Conservation (phyloP, 2,888 invertebrate genomes). For the Athetis lepigone region DNA sequence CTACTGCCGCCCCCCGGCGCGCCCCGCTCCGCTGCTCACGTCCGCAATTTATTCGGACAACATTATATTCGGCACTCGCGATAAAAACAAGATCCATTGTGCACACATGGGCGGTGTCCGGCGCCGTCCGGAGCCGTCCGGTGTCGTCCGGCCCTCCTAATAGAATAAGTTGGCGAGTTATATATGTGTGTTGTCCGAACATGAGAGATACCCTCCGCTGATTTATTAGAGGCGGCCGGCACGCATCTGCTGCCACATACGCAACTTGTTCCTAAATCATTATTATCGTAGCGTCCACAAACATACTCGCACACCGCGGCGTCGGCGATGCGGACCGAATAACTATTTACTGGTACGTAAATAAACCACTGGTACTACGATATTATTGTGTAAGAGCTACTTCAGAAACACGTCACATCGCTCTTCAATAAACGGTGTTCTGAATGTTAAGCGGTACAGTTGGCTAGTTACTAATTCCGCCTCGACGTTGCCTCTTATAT, state of each 20-base stretch:
- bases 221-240: conserved; percentile 39
- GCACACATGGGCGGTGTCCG: conserved; percentile 42
- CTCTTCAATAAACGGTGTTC: conserved; percentile 2
- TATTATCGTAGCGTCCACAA: conserved; percentile 31
- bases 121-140: conserved; percentile 13
- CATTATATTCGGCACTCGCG: conserved; percentile 55
- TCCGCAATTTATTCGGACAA: conserved; percentile 55
- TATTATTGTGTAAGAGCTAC: background rate
- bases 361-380: background rate
- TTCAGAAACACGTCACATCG: background rate
- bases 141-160: conserved; percentile 29
- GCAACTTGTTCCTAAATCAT: conserved; percentile 41
- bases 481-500: background rate
- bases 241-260: conserved; percentile 49
- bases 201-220: conserved; percentile 37
- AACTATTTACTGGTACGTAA: conserved; percentile 21
- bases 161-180: conserved; percentile 60
- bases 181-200: conserved; percentile 34
- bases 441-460: background rate
- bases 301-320: background rate
- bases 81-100: conserved; percentile 60
- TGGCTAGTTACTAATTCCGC: background rate
- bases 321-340: background rate
- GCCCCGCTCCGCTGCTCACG: conserved; percentile 13
- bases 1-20: background rate